These are phyloP conservation scores for Machimus rusticus DNA, from an alignment of 2,888 invertebrate genomes.

Conservation along the genomic window DNA sequence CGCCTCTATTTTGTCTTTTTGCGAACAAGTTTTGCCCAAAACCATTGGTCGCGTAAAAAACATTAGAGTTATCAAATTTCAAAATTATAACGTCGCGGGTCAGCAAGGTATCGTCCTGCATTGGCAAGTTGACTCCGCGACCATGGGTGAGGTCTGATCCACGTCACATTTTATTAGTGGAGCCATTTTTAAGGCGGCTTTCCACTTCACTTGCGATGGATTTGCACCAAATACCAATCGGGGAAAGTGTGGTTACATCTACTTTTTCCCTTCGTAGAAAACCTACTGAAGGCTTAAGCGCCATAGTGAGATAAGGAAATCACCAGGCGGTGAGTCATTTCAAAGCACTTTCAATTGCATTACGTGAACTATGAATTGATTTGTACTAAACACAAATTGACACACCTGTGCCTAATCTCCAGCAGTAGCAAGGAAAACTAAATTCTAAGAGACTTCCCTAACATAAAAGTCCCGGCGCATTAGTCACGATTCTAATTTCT, in stretches of 20 bases:
- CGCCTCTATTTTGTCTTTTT: not conserved
- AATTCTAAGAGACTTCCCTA: too few species aligned
- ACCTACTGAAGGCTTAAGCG: not conserved
- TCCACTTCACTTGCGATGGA: not conserved
- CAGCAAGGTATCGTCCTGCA: not conserved
- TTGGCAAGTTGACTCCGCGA: not conserved
- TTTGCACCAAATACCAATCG: not conserved
- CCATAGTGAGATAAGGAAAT: not conserved
- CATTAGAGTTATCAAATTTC: conserved; percentile 10
- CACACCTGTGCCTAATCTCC: not conserved
- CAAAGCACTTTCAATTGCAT: not conserved
- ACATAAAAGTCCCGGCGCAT: too few species aligned
- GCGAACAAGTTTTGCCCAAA: not conserved
- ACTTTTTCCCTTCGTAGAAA: not conserved
- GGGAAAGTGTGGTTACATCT: not conserved
- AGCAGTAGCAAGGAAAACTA: not conserved
- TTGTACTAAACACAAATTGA: not conserved
- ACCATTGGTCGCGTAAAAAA: conserved; percentile 21
- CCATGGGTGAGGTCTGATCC: conserved; percentile 30
- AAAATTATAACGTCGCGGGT: not conserved
- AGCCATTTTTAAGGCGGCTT: conserved; percentile 27
- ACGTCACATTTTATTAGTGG: conserved; percentile 14
- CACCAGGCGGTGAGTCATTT: not conserved
- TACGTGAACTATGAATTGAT: not conserved
- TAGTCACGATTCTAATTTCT: too few species aligned